Percentiles rank a stretch among this genome's conserved stretches.
phyloP scores from a whole-genome alignment of 2,888 invertebrate genomes.

The Cataglyphis rosenhaueri region DNA sequence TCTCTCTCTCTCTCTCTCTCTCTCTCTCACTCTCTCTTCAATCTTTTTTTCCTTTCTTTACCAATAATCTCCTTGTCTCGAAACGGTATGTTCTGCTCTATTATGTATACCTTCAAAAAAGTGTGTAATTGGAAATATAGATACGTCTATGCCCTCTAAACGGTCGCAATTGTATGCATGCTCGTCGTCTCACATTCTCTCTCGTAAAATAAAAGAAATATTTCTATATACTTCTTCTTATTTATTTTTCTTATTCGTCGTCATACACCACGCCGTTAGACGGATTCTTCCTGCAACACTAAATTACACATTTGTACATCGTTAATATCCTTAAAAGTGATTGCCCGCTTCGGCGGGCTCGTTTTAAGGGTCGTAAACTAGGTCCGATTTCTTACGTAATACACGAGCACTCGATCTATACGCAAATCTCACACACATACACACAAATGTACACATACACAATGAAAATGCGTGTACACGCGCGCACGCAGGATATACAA shows the following conservation, averaged over 20 bases:
- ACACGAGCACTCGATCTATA: conserved; percentile 40
- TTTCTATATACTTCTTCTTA: conserved; percentile 55
- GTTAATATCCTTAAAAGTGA: conserved; percentile 73
- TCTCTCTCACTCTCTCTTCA: conserved; percentile 52
- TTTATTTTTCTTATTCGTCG: conserved; percentile 55
- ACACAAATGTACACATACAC: conserved; percentile 32
- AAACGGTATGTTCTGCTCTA: conserved; percentile 52
- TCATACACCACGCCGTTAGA: conserved; percentile 67
- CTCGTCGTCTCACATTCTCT: conserved; percentile 35
- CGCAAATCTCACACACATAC: conserved; percentile 47
- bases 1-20: conserved; percentile 13
- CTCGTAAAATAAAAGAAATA: conserved; percentile 73
- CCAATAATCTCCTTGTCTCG: conserved; percentile 22
- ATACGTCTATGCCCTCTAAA: conserved; percentile 75
- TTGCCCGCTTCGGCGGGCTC: conserved; percentile 32
- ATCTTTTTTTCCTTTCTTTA: conserved; percentile 44
- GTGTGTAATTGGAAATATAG: conserved; percentile 76
- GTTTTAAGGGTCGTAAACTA: conserved; percentile 54
- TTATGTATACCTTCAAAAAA: conserved; percentile 75
- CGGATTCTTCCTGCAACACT: conserved; percentile 75
- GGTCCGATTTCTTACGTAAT: conserved; percentile 39
- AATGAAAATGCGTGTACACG: conserved; percentile 40
- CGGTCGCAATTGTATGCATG: conserved; percentile 66
- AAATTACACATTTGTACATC: conserved; percentile 81
- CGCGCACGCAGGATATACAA: conserved; percentile 48